Conservation (phyloP, 2,888 invertebrate species). For the Anarsia innoxiella region DNA sequence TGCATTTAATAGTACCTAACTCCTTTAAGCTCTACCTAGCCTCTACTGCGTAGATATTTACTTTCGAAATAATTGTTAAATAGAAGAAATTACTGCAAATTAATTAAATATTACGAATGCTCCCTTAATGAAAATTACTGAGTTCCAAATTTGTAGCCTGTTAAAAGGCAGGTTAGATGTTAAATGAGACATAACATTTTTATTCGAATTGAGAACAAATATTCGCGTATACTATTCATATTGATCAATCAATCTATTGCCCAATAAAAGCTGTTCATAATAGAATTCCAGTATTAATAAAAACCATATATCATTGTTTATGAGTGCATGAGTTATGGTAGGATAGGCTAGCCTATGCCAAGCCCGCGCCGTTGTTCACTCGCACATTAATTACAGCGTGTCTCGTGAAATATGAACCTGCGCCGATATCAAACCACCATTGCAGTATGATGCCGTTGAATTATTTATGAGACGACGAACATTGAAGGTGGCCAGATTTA, state of each 20-base stretch:
- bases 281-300: constrained; percentile 20
- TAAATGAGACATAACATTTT: no score
- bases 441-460: constrained; percentile 47
- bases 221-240: no score
- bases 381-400: constrained; percentile 51
- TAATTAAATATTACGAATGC: no score
- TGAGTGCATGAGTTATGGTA: constrained; percentile 24
- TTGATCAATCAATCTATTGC: no score
- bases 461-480: constrained; percentile 46
- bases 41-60: no score
- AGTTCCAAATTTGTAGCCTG: no score
- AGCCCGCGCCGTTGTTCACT: constrained; percentile 36
- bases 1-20: no score
- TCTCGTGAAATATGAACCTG: constrained; percentile 62
- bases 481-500: constrained; percentile 26
- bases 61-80: neutral
- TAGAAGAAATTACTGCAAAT: neutral
- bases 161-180: no score
- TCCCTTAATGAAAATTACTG: no score
- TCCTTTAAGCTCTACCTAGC: no score
- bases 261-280: neutral
- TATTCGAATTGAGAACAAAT: no score
- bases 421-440: constrained; percentile 41
- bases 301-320: constrained; percentile 39
- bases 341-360: constrained; percentile 33